Evolutionary conservation across 2,888 invertebrate species (phyloP).

Genomic region (Ennomos quercinarius): DNA sequence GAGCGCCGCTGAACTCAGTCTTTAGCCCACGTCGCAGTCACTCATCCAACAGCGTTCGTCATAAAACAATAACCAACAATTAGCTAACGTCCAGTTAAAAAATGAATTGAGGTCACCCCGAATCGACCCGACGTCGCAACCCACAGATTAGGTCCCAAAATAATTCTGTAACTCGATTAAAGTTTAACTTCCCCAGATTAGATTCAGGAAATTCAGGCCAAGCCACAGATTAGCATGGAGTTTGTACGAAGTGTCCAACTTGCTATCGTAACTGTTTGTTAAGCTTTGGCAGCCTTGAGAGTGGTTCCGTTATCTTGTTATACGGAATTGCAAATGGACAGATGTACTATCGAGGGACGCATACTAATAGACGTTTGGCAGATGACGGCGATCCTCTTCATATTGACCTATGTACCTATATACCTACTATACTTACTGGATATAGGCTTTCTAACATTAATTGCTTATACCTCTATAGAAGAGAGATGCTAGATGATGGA

Average conservation of each 20-base stretch:
- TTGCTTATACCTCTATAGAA: too few species aligned
- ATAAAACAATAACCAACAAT: too few species aligned
- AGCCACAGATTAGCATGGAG: background rate
- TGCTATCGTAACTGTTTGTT: background rate
- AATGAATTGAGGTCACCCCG: conserved; percentile 1
- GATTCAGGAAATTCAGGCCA: background rate
- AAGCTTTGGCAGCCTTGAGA: background rate
- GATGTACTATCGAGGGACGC: conserved; percentile 7
- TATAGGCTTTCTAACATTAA: too few species aligned
- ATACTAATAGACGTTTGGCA: conserved; percentile 12
- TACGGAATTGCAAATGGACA: conserved; percentile 12
- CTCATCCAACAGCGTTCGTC: too few species aligned
- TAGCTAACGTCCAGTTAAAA: background rate
- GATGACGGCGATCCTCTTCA: conserved; percentile 2
- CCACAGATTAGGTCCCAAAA: background rate
- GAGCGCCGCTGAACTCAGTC: too few species aligned
- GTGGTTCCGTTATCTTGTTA: conserved; percentile 7
- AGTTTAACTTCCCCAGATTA: conserved; percentile 7
- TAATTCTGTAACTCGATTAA: conserved; percentile 17
- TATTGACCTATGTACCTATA: too few species aligned
- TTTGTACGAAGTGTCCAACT: background rate
- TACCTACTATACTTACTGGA: too few species aligned
- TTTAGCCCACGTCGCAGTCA: too few species aligned
- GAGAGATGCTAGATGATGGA: too few species aligned
- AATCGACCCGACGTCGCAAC: background rate